Evolutionary conservation across 2,113 vertebrate genomes (phyloP).

Genomic region (Entosphenus tridentatus): DNA sequence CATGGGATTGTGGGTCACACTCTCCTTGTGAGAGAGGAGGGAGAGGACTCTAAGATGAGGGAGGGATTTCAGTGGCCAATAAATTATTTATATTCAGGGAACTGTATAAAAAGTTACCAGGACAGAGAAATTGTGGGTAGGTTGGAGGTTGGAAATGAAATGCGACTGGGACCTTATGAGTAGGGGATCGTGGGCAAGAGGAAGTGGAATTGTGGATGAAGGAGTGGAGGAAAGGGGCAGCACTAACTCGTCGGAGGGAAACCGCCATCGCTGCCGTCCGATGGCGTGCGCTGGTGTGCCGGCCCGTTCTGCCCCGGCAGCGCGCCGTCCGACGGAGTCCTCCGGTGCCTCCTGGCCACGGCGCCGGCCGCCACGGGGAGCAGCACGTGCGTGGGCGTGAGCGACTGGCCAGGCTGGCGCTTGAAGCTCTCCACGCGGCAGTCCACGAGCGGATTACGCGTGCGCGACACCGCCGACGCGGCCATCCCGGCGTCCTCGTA

Average conservation of each 20-base stretch:
- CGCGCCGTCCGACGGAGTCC: conserved; percentile 81
- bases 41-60: too few relatives aligned
- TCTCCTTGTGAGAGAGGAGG: too few relatives aligned
- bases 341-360: conserved; percentile 33
- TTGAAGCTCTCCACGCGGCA: conserved; percentile 78
- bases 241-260: not conserved
- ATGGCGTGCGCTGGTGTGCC: not conserved
- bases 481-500: conserved; percentile 13
- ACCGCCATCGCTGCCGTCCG: not conserved
- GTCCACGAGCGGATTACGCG: conserved; percentile 55
- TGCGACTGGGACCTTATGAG: too few relatives aligned
- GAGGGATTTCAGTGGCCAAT: too few relatives aligned
- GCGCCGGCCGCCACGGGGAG: conserved; percentile 28
- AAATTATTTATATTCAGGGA: too few relatives aligned
- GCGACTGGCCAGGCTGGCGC: conserved; percentile 59
- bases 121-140: too few relatives aligned
- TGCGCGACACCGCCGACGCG: conserved; percentile 8
- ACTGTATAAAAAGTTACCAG: too few relatives aligned
- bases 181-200: too few relatives aligned
- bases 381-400: conserved; percentile 62
- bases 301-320: conserved; percentile 32
- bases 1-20: too few relatives aligned
- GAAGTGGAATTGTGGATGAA: too few relatives aligned
- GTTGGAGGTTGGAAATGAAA: too few relatives aligned
- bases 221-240: too few relatives aligned